Percentiles rank a stretch among this genome's conserved stretches.
Evolutionary conservation across 2,888 invertebrate genomes (phyloP).

Genomic region (Biston stratarius): DNA sequence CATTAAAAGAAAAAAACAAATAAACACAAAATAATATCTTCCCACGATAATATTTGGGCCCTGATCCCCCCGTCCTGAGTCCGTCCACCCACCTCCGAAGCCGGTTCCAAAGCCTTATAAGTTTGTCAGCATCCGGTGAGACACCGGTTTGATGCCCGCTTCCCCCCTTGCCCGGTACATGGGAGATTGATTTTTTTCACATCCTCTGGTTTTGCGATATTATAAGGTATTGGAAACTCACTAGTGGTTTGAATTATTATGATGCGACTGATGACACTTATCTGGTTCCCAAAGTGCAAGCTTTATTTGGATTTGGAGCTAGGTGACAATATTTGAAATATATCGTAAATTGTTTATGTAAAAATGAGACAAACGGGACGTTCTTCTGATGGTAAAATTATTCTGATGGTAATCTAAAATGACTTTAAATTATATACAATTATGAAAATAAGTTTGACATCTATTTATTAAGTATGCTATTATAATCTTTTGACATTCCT

Average conservation of each 20-base stretch:
- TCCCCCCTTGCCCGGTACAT: conserved; percentile 29
- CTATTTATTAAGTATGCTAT: too few relatives aligned
- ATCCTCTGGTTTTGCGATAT: conserved; percentile 44
- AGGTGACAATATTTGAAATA: too few relatives aligned
- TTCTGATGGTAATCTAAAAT: too few relatives aligned
- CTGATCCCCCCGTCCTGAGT: conserved; percentile 25
- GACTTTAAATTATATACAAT: too few relatives aligned
- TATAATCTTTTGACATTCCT: too few relatives aligned
- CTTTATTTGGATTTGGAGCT: not conserved
- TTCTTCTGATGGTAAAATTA: too few relatives aligned
- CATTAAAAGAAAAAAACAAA: too few relatives aligned
- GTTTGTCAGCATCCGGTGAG: conserved; percentile 56
- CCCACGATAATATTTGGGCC: conserved; percentile 9
- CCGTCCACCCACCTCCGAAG: conserved; percentile 39
- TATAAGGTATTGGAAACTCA: conserved; percentile 17
- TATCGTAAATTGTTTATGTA: too few relatives aligned
- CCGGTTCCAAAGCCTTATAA: conserved; percentile 59
- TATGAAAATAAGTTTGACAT: too few relatives aligned
- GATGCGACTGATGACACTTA: too few relatives aligned
- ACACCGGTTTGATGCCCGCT: conserved; percentile 37
- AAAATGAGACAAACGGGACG: too few relatives aligned
- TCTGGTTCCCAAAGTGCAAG: not conserved
- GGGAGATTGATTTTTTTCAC: conserved; percentile 47
- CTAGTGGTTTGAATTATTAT: not conserved
- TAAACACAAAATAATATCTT: not conserved